Evolutionary conservation across 2,797 vertebrate species (phyloP), one percentile per base, ranked within the genome.

Genomic region (Cossypha niveicapilla): DNA sequence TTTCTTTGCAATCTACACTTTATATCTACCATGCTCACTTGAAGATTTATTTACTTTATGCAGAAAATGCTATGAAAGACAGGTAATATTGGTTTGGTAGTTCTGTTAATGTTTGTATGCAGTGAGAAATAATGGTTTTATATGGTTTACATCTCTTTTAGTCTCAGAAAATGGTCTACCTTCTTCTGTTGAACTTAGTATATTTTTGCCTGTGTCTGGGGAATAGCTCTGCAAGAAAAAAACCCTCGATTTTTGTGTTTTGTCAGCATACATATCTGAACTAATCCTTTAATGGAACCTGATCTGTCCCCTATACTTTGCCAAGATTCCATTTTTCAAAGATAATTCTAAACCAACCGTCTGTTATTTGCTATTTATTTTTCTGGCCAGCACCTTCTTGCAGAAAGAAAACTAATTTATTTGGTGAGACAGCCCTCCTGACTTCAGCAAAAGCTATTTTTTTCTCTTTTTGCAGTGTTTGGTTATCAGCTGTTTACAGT

Each of bases 251-350:
- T 71, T 95, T 79, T 76, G 3, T 7, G 39, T 72, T 92, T 89
- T 92, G 19, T 41, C 50, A 66, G 58, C 6, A 0, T 61, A 23
- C 5, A 2, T 61, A 37, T 62, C 56, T 47, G 50, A 92, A 84
- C 12, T 51, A 84, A 88, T 75, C 30, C 50, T 77, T 32, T 44
- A 60, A 39, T 9, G 66, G 60, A 93, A 85, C 24, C 42, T 73
- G 86, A 75, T 76, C 66, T 34, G 11, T 39, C 13, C 48, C 17
- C 13, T 71, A 4, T 3, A 3, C 22, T 67, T 74, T 75, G 58
- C 45, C 76, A 88, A 92, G 70, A 68, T 88, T 95, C 76, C 35
- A 54, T 51, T 88, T 65, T 76, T 84, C 62, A 79, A 84, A 93
- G 39, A 65, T 65, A 78, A 74, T 81, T 91, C 73, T 67, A 72